Evolutionary conservation across 2,888 invertebrate genomes (phyloP).

Genomic region (Acrobasis suavella): DNA sequence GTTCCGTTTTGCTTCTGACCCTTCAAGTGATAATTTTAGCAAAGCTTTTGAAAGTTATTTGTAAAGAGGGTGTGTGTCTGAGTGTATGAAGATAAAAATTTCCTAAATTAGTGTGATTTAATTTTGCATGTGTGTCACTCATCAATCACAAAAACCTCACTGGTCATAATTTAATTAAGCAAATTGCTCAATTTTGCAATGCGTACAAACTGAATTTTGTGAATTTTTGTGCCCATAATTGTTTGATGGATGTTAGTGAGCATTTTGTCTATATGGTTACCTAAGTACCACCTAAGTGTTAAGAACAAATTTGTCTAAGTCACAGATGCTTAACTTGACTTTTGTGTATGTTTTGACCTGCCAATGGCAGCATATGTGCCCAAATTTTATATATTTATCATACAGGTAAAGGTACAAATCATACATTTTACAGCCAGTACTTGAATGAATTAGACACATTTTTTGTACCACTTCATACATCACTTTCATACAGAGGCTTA

Average conservation of each 20-base stretch:
- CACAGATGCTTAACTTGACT: conserved; percentile 48
- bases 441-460: conserved; percentile 11
- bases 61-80: conserved; percentile 44
- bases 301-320: conserved; percentile 67
- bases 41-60: conserved; percentile 28
- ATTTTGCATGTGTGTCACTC: conserved; percentile 54
- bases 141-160: conserved; percentile 37
- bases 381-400: too few relatives aligned
- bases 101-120: conserved; percentile 57
- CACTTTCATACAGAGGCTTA: not conserved
- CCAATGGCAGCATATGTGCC: too few relatives aligned
- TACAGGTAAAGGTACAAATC: too few relatives aligned
- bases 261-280: conserved; percentile 60
- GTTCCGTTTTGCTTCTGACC: not conserved
- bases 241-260: conserved; percentile 38
- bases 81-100: conserved; percentile 55
- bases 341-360: not conserved
- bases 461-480: not conserved
- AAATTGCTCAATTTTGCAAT: conserved; percentile 62
- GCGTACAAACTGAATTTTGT: conserved; percentile 49
- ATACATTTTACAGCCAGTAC: conserved; percentile 14
- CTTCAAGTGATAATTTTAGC: not conserved
- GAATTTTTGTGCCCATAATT: conserved; percentile 42
- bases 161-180: conserved; percentile 45
- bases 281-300: conserved; percentile 51